Evolutionary conservation across 2,888 invertebrate species (phyloP).

Genomic region (Plusia festucae): DNA sequence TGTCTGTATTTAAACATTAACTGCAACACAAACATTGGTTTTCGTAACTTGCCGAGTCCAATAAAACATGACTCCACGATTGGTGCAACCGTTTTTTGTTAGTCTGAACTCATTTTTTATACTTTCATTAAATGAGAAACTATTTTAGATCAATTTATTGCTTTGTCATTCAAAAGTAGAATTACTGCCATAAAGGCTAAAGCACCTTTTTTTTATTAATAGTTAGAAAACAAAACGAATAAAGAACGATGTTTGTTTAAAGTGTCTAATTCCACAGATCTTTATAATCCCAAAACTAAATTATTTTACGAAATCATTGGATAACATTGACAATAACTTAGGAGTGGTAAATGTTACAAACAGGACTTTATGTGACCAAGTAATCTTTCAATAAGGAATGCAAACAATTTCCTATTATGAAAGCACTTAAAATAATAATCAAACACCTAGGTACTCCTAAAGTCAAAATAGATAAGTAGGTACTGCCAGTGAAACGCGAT

Average conservation of each 20-base stretch:
- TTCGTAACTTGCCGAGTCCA: slow-evolving; percentile 50
- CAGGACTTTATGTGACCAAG: background rate
- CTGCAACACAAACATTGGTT: slow-evolving; percentile 49
- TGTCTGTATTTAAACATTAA: slow-evolving; percentile 22
- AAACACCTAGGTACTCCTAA: background rate
- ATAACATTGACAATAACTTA: too few relatives aligned
- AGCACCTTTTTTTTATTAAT: too few relatives aligned
- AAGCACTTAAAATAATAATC: too few relatives aligned
- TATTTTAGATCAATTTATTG: slow-evolving; percentile 28
- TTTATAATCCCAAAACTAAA: too few relatives aligned
- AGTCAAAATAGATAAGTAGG: too few relatives aligned
- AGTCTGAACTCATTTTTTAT: slow-evolving; percentile 42
- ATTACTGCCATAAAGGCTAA: background rate
- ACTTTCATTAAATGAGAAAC: slow-evolving; percentile 40
- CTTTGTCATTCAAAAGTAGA: background rate
- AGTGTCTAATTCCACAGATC: background rate
- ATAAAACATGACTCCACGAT: slow-evolving; percentile 51
- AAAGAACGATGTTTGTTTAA: too few relatives aligned
- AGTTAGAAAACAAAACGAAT: too few relatives aligned
- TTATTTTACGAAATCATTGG: too few relatives aligned
- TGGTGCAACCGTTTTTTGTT: slow-evolving; percentile 47
- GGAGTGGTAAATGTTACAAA: background rate
- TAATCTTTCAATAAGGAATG: background rate
- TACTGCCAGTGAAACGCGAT: background rate
- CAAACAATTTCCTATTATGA: background rate